A percentile compares a stretch with the other conserved stretches of the same genome.
phyloP scores from a whole-genome alignment of 2,888 invertebrate genomes.

The Dasysyrphus albostriatus region DNA sequence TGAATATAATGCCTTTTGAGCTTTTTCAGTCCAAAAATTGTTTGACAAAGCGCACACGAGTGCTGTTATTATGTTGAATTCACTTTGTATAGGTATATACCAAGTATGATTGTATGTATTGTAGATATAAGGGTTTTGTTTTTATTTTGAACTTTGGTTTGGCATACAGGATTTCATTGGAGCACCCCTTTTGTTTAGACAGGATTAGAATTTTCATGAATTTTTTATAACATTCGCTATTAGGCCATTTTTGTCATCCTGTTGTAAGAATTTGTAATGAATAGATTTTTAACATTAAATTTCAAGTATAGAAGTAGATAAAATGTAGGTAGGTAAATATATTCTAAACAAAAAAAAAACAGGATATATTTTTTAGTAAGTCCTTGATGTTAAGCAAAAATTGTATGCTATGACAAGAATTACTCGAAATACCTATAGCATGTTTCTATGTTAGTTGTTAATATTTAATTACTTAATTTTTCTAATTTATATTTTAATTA shows the following conservation, averaged over 20 bases:
- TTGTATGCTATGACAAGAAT: too few species aligned
- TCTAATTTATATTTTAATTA: too few species aligned
- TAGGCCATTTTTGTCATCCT: constrained; percentile 65
- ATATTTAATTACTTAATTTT: too few species aligned
- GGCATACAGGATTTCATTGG: constrained; percentile 3
- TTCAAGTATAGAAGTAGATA: constrained; percentile 12
- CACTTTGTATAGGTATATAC: constrained; percentile 23
- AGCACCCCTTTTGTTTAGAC: constrained; percentile 70
- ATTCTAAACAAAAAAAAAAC: background rate
- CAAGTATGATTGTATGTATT: background rate
- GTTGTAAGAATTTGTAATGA: constrained; percentile 70
- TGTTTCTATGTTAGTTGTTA: too few species aligned
- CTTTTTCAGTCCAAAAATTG: constrained; percentile 66
- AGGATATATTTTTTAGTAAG: background rate
- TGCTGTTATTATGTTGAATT: constrained; percentile 57
- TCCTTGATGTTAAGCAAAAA: background rate
- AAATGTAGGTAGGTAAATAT: background rate
- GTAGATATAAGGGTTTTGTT: constrained; percentile 30
- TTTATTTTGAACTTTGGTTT: constrained; percentile 29
- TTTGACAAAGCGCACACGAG: constrained; percentile 63
- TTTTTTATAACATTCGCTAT: constrained; percentile 60
- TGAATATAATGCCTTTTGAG: constrained; percentile 69
- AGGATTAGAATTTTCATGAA: constrained; percentile 74
- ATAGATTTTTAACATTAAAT: constrained; percentile 50
- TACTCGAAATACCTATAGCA: too few species aligned